phyloP scores from a whole-genome alignment of 1,140 invertebrate genomes.

The Nephila pilipes region DNA sequence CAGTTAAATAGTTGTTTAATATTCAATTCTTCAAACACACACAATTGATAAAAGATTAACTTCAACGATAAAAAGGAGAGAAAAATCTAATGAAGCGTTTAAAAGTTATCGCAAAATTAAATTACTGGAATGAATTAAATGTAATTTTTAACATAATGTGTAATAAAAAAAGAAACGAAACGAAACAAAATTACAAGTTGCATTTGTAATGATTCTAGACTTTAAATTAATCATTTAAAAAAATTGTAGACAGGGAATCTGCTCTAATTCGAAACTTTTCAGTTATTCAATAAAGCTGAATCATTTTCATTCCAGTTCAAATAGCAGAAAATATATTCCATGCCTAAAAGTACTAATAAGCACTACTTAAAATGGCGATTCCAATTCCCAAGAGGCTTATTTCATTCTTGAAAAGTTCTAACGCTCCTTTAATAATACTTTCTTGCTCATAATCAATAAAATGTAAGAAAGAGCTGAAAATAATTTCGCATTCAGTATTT shows the following conservation, averaged over 20 bases:
- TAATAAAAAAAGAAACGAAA: too few relatives aligned
- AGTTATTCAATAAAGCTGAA: background rate
- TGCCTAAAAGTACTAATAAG: background rate
- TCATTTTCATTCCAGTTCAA: background rate
- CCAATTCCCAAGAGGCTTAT: constrained; percentile 5
- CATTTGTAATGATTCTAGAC: too few relatives aligned
- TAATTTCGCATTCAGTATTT: constrained; percentile 21
- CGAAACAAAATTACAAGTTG: too few relatives aligned
- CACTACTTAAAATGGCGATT: background rate
- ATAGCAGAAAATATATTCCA: background rate
- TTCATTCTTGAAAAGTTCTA: background rate
- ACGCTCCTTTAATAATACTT: constrained; percentile 26
- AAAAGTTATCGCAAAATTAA: too few relatives aligned
- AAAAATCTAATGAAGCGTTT: too few relatives aligned
- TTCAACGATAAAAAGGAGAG: too few relatives aligned
- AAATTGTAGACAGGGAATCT: background rate
- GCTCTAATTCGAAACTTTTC: background rate
- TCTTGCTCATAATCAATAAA: constrained; percentile 2
- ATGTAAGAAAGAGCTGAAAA: background rate
- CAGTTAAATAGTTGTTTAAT: too few relatives aligned
- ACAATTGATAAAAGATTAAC: too few relatives aligned
- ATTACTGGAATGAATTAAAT: too few relatives aligned
- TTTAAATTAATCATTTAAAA: background rate
- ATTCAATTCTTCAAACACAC: too few relatives aligned
- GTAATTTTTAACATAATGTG: too few relatives aligned